A percentile compares a stretch with the other conserved stretches of the same genome.
These are phyloP conservation scores for Minunthozetes semirufus DNA, from an alignment of 2,888 invertebrate species.

Conservation along the genomic window DNA sequence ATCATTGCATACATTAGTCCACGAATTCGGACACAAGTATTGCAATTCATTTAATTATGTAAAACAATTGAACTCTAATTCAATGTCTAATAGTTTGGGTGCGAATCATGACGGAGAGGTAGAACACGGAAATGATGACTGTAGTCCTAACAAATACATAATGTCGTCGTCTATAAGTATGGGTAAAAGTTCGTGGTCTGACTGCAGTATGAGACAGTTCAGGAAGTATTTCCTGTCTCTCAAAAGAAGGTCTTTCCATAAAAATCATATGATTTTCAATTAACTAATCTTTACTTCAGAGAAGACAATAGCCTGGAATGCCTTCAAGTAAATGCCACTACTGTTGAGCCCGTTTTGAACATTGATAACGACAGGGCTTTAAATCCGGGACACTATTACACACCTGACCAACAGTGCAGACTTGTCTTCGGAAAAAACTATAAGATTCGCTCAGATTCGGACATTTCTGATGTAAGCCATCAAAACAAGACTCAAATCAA, in stretches of 20 bases:
- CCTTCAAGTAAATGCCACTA: neutral
- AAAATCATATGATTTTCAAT: neutral
- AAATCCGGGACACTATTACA: neutral
- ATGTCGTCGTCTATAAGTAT: neutral
- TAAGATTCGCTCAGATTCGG: neutral
- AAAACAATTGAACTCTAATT: neutral
- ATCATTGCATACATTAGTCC: neutral
- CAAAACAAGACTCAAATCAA: neutral
- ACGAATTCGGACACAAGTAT: slow-evolving; percentile 11
- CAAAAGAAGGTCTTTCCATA: neutral
- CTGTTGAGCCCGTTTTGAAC: neutral
- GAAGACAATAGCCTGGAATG: neutral
- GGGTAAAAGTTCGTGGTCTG: neutral
- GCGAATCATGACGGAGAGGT: neutral
- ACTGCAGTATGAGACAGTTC: neutral
- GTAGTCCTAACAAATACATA: neutral
- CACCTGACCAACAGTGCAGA: neutral
- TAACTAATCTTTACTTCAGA: neutral
- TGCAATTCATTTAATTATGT: neutral
- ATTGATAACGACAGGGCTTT: neutral
- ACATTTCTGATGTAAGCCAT: neutral
- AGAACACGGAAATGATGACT: neutral
- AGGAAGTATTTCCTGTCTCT: neutral
- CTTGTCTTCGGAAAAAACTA: neutral
- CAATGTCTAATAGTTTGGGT: neutral